Evolutionary conservation across 2,797 vertebrate genomes (phyloP), one percentile per base, ranked within the genome.

Genomic region (Astyanax mexicanus): DNA sequence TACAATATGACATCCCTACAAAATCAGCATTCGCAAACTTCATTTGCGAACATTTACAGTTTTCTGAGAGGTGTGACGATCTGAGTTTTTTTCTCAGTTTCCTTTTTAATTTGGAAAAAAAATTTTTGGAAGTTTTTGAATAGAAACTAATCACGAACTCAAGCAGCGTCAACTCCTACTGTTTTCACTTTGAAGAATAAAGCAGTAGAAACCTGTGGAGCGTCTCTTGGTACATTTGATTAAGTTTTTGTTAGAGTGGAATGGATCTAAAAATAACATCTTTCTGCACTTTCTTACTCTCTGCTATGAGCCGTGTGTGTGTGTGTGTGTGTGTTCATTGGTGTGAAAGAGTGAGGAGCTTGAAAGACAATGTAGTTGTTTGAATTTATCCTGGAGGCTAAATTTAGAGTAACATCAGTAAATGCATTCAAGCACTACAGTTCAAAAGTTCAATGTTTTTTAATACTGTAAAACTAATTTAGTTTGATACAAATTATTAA

Each of bases 191-290:
- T 58, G n/a, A 66, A 72, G 12, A 72, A 72, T 21, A 58, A 58
- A 78, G 40, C 61, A 17, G 38, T 44, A 29, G 47, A 13, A 38
- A 51, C 69, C 37, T 72, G 69, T 78, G 52, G 51, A 49, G 44
- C 17, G 60, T 35, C 45, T 49, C 45, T 49, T 35, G 44, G 44
- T 66, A 29, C 45, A 67, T 35, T n/a, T 51, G 9, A 67, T 51
- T 49, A 19, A 0, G n/a, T 65, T 65, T 42, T 55, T 38, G 60
- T 29, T 19, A 64, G 32, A 40, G 29, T 52, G 60, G 74, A 74
- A 32, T 65, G 11, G 60, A 29, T 6, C 47, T 74, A 74, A 74
- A 74, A 74, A 65, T 65, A 65, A 13, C 7, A 1, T 11, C 21
- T 25, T 1, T 38, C 49, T 21, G 27, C 19, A 17, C 11, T 62